Evolutionary conservation across 2,113 vertebrate genomes (phyloP).

Genomic region (Takifugu flavidus): DNA sequence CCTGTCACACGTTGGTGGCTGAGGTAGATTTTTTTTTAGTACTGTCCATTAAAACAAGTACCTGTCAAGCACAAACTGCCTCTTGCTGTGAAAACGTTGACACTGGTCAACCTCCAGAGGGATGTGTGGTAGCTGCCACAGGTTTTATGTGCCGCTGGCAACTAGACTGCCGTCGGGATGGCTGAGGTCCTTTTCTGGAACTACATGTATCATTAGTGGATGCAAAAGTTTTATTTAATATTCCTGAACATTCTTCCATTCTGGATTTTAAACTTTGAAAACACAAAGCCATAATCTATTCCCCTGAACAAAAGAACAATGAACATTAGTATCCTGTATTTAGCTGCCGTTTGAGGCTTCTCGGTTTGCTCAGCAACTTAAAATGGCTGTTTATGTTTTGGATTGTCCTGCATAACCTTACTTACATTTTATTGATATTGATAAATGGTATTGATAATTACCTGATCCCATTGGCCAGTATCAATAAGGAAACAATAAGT

Average conservation of each 20-base stretch:
- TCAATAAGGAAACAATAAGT: too few species aligned
- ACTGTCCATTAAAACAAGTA: conserved; percentile 44
- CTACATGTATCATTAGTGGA: conserved; percentile 25
- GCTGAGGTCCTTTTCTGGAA: conserved; percentile 32
- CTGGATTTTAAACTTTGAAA: neutral
- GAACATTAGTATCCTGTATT: too few species aligned
- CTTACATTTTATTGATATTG: too few species aligned
- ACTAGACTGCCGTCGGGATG: conserved; percentile 18
- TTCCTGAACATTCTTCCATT: neutral
- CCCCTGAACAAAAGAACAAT: neutral
- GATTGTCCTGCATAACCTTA: too few species aligned
- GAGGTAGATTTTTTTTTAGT: conserved; percentile 35
- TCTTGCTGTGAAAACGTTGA: conserved; percentile 40
- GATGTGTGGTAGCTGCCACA: conserved; percentile 22
- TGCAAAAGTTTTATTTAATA: conserved; percentile 1
- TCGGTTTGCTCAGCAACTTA: too few species aligned
- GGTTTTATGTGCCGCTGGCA: conserved; percentile 19
- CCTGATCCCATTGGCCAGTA: too few species aligned
- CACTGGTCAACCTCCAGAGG: conserved; percentile 46
- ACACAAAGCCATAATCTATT: neutral
- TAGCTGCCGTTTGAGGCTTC: too few species aligned
- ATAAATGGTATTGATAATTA: too few species aligned
- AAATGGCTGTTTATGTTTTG: too few species aligned
- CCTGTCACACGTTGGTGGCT: conserved; percentile 55
- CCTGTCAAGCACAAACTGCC: conserved; percentile 47